phyloP scores from a whole-genome alignment of 2,888 invertebrate species.

The Rugalucina vietnamica region DNA sequence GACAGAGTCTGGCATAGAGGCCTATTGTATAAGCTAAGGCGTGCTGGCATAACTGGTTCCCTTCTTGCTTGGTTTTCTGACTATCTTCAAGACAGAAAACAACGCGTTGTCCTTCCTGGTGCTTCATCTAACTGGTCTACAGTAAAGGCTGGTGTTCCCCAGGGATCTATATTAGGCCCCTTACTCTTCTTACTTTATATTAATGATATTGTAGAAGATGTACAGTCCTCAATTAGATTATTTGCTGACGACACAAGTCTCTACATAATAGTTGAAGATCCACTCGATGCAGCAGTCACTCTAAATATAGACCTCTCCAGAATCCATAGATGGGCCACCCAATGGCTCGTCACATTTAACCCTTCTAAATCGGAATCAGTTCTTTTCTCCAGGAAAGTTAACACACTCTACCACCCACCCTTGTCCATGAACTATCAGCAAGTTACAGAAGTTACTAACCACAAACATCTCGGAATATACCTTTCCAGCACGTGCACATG shows the following conservation, averaged over 20 bases:
- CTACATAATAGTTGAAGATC: not conserved
- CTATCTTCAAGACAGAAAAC: slow-evolving; percentile 11
- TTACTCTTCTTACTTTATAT: slow-evolving; percentile 24
- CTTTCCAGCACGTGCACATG: too few species aligned
- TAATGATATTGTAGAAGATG: slow-evolving; percentile 23
- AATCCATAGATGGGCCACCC: not conserved
- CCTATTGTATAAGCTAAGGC: slow-evolving; percentile 20
- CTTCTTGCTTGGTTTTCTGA: not conserved
- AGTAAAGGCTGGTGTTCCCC: slow-evolving; percentile 17
- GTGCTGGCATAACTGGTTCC: slow-evolving; percentile 2
- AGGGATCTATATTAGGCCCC: slow-evolving; percentile 19
- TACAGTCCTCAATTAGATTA: not conserved
- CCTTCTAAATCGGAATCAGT: not conserved
- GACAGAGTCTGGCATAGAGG: slow-evolving; percentile 42
- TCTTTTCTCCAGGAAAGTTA: not conserved
- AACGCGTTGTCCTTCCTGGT: not conserved
- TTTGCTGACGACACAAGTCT: slow-evolving; percentile 33
- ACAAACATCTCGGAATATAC: too few species aligned
- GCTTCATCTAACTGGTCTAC: not conserved
- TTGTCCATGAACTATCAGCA: not conserved
- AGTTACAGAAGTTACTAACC: too few species aligned
- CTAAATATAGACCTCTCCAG: not conserved
- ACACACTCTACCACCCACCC: not conserved
- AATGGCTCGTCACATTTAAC: slow-evolving; percentile 11
- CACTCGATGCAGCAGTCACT: too few species aligned